phyloP scores from a whole-genome alignment of 2,888 invertebrate species.

The Cantharis nigra region DNA sequence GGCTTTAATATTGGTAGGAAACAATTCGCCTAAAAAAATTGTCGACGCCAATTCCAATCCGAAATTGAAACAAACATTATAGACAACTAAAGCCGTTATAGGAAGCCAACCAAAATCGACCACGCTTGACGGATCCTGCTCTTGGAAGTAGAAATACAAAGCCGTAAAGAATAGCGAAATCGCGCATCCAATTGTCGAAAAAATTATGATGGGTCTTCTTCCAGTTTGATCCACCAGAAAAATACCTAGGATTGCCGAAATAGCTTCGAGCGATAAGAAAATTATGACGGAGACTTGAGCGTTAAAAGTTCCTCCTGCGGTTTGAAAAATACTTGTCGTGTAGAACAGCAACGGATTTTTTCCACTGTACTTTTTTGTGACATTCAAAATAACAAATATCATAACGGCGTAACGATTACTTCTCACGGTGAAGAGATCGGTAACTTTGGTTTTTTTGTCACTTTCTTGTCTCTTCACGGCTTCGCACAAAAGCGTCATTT shows the following conservation, averaged over 20 bases:
- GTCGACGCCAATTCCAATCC: constrained; percentile 60
- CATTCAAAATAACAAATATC: constrained; percentile 63
- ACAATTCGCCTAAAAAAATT: constrained; percentile 59
- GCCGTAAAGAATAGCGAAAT: constrained; percentile 54
- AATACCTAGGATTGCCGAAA: constrained; percentile 62
- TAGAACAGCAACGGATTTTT: constrained; percentile 68
- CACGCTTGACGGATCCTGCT: constrained; percentile 44
- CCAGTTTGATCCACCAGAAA: constrained; percentile 68
- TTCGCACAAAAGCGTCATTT: constrained; percentile 49
- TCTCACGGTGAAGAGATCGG: constrained; percentile 60
- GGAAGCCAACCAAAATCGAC: constrained; percentile 57
- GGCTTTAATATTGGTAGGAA: constrained; percentile 62
- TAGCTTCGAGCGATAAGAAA: constrained; percentile 62
- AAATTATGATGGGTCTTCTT: constrained; percentile 64
- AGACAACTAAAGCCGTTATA: constrained; percentile 56
- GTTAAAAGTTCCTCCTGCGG: constrained; percentile 54
- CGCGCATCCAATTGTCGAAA: constrained; percentile 58
- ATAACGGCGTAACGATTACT: constrained; percentile 66
- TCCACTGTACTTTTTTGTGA: constrained; percentile 68
- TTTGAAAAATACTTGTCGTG: constrained; percentile 66
- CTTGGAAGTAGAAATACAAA: constrained; percentile 56
- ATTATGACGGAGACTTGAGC: constrained; percentile 64
- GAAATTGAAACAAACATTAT: constrained; percentile 58
- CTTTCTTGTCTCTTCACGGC: constrained; percentile 53
- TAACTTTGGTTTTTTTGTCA: constrained; percentile 57